Percentiles rank a stretch among this genome's conserved stretches.
Conservation (phyloP, 1,140 invertebrate genomes). For the Drosophila nannoptera region DNA sequence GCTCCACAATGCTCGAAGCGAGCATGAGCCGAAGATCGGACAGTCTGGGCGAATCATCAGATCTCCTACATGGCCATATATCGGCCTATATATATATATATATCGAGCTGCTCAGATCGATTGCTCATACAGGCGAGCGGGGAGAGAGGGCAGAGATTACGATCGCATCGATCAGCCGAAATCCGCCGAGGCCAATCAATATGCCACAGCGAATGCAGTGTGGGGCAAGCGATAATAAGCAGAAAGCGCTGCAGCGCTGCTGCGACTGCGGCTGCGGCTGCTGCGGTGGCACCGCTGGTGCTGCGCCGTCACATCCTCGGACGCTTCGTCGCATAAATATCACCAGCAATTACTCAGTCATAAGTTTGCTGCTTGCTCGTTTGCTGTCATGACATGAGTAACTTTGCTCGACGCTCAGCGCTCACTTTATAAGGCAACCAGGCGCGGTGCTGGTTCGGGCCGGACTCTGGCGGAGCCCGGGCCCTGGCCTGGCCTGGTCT, state of each 20-base stretch:
- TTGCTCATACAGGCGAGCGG: too few species aligned
- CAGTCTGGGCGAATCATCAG: slow-evolving; percentile 17
- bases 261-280: neutral
- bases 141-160: too few species aligned
- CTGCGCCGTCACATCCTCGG: slow-evolving; percentile 32
- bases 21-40: slow-evolving; percentile 29
- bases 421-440: slow-evolving; percentile 65
- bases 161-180: too few species aligned
- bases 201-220: slow-evolving; percentile 51
- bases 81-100: neutral
- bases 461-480: neutral
- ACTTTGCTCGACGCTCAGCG: slow-evolving; percentile 59
- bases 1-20: slow-evolving; percentile 44
- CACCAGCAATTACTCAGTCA: slow-evolving; percentile 79
- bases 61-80: slow-evolving; percentile 53
- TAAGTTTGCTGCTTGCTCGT: slow-evolving; percentile 78
- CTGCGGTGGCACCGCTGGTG: neutral
- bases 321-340: slow-evolving; percentile 79
- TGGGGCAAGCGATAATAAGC: slow-evolving; percentile 67
- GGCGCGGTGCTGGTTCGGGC: slow-evolving; percentile 3
- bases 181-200: slow-evolving; percentile 29
- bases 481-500: neutral
- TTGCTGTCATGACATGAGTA: slow-evolving; percentile 77
- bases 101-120: too few species aligned
- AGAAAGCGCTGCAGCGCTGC: slow-evolving; percentile 21